Conservation (phyloP, 2,113 vertebrate species). For the Syngnathus floridae region DNA sequence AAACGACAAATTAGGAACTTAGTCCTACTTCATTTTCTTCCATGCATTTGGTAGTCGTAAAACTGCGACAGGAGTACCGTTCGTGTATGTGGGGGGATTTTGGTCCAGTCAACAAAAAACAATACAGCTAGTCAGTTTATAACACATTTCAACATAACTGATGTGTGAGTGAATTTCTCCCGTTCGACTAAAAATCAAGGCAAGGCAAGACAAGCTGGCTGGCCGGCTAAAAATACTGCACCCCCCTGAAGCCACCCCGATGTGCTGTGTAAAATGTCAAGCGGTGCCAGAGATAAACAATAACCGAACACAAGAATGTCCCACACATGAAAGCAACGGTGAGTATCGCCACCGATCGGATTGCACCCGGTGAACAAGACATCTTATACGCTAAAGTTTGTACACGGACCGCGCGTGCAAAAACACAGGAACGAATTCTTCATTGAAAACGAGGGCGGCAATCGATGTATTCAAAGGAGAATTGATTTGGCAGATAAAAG, state of each 20-base stretch:
- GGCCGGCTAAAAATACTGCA: not conserved
- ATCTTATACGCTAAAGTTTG: constrained; percentile 56
- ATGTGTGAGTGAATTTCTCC: constrained; percentile 3
- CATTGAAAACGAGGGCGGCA: not conserved
- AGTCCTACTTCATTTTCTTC: not conserved
- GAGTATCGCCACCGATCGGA: constrained; percentile 13
- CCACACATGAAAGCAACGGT: constrained; percentile 2
- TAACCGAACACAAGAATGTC: constrained; percentile 16
- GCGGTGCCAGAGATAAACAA: constrained; percentile 13
- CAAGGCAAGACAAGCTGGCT: not conserved
- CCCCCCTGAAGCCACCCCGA: not conserved
- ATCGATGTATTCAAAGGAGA: not conserved
- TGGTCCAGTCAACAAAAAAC: not conserved
- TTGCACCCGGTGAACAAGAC: constrained; percentile 17
- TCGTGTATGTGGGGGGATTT: not conserved
- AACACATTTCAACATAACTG: not conserved
- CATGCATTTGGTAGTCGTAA: not conserved
- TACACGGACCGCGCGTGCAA: constrained; percentile 17
- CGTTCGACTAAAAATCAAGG: constrained; percentile 4
- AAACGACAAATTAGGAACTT: not conserved
- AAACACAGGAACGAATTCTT: not conserved
- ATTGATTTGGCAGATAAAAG: not conserved
- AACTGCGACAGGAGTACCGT: not conserved
- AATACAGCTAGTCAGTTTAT: not conserved
- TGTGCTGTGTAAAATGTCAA: not conserved